Conservation (phyloP, 2,797 vertebrate genomes). For the Ctenopoma multispine region DNA sequence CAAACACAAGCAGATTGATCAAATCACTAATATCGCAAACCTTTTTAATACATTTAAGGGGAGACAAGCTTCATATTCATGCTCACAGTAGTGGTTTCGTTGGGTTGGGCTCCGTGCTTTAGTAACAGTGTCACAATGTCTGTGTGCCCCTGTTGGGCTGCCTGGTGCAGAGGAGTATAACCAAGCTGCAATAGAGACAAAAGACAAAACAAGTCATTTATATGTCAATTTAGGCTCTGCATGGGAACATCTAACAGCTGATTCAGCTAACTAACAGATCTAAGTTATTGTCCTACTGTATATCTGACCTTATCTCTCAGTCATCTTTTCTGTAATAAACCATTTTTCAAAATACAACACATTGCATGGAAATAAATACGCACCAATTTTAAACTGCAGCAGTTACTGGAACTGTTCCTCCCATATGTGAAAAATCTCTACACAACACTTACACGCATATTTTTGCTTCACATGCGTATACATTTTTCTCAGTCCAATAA, state of each 20-base stretch:
- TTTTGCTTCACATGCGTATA: not conserved
- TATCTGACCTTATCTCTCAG: not conserved
- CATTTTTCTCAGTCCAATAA: not conserved
- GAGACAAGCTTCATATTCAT: not conserved
- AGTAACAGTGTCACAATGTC: conserved; percentile 94
- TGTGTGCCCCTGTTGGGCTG: conserved; percentile 96
- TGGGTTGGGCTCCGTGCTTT: conserved; percentile 94
- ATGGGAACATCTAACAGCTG: not conserved
- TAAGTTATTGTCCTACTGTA: not conserved
- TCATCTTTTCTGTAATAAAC: not conserved
- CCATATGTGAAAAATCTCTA: not conserved
- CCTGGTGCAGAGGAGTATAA: conserved; percentile 96
- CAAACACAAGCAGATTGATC: conserved; percentile 29
- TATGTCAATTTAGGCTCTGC: not conserved
- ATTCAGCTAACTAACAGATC: too few relatives aligned
- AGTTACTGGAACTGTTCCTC: not conserved
- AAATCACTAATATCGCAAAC: conserved; percentile 4
- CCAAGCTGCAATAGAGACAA: conserved; percentile 85
- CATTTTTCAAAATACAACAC: not conserved
- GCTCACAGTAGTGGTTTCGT: conserved; percentile 92
- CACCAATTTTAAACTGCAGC: not conserved
- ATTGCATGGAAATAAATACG: not conserved
- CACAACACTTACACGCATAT: not conserved
- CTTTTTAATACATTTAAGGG: not conserved
- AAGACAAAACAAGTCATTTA: not conserved